These are phyloP conservation scores for Microtus pennsylvanicus DNA, from an alignment of 2,113 vertebrate species.

Conservation along the genomic window DNA sequence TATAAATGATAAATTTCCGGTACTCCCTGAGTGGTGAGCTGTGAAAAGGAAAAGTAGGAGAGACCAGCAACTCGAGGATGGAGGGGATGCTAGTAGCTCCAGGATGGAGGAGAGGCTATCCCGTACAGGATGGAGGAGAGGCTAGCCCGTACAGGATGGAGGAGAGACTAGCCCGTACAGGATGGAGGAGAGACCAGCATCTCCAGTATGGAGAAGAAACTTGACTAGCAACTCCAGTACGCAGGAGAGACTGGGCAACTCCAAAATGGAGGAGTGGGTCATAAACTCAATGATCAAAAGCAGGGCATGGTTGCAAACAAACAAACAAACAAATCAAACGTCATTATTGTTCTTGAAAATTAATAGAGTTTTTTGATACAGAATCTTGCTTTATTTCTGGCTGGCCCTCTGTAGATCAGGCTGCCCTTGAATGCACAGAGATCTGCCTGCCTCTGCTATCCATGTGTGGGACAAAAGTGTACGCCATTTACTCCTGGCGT, in stretches of 20 bases:
- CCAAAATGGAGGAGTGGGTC: too few species aligned
- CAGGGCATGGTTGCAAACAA: neutral
- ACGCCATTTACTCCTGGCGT: neutral
- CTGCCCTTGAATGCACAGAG: neutral
- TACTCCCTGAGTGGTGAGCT: neutral
- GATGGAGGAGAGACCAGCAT: too few species aligned
- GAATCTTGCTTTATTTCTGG: neutral
- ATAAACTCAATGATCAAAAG: neutral
- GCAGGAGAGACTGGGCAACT: too few species aligned
- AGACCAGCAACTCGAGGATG: neutral
- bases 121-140: too few species aligned
- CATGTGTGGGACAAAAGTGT: neutral
- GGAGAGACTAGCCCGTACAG: too few species aligned
- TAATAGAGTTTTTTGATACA: neutral
- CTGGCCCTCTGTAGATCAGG: neutral
- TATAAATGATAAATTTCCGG: neutral
- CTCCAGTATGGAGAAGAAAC: too few species aligned
- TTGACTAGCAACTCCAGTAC: too few species aligned
- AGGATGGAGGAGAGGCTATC: too few species aligned
- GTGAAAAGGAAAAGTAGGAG: neutral
- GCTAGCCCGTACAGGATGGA: accelerated
- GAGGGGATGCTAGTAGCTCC: too few species aligned
- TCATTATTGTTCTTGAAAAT: neutral
- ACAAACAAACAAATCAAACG: neutral
- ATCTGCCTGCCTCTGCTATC: neutral